Evolutionary conservation across 2,797 vertebrate genomes (phyloP).

Genomic region (Coccyzus lansbergi): DNA sequence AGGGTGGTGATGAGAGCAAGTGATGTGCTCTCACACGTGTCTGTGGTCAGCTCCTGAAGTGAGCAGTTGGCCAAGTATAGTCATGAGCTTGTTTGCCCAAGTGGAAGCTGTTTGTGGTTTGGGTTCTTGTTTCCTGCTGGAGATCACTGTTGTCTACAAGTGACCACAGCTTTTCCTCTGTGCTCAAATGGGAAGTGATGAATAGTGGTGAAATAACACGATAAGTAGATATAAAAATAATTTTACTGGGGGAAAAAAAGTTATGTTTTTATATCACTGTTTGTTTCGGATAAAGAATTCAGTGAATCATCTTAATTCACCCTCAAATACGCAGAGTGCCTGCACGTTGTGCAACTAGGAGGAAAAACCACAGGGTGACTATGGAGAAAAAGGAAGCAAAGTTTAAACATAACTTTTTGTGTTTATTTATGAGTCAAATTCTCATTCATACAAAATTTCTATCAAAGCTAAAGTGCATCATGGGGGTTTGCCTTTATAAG

Average conservation of each 20-base stretch:
- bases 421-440: neutral
- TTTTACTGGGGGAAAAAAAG: fast-evolving
- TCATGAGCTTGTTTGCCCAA: neutral
- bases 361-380: neutral
- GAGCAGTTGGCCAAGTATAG: fast-evolving
- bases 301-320: neutral
- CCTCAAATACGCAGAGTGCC: neutral
- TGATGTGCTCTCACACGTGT: fast-evolving
- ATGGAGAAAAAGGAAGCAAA: neutral
- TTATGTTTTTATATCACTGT: fast-evolving
- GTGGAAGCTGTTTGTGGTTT: neutral
- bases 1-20: neutral
- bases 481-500: neutral
- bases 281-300: neutral
- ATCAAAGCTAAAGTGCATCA: fast-evolving
- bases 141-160: neutral
- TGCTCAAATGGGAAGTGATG: neutral
- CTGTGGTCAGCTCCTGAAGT: neutral
- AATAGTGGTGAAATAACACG: fast-evolving
- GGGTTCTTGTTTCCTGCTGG: neutral
- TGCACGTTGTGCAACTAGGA: fast-evolving
- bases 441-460: neutral
- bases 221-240: neutral
- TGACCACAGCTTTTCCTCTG: neutral
- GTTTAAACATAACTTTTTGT: neutral